A percentile compares a stretch with the other conserved stretches of the same genome.
Conservation (phyloP, 2,797 vertebrate species). For the Poeciliopsis infans region DNA sequence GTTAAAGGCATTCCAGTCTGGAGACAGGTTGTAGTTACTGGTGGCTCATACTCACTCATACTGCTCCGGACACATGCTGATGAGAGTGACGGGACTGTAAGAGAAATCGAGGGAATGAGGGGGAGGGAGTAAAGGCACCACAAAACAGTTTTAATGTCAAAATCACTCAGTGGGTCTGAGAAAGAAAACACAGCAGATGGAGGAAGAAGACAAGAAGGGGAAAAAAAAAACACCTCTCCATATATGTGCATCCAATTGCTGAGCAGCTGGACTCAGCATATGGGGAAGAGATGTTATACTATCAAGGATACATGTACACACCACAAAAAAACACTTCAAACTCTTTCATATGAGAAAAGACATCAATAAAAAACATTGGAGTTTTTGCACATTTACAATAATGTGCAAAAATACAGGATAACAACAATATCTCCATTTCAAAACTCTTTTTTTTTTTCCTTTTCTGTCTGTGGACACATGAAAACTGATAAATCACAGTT, state of each 20-base stretch:
- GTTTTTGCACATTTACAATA: not conserved
- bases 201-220: slow-evolving; percentile 28
- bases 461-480: not conserved
- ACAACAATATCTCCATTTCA: not conserved
- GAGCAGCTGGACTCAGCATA: slow-evolving; percentile 15
- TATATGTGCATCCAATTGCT: slow-evolving; percentile 11
- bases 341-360: slow-evolving; percentile 5
- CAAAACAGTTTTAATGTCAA: slow-evolving; percentile 66
- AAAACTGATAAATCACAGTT: not conserved
- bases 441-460: not conserved
- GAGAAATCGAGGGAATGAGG: slow-evolving; percentile 63
- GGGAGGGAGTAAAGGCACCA: slow-evolving; percentile 63
- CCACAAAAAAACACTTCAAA: not conserved
- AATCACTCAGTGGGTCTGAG: slow-evolving; percentile 34
- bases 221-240: not conserved
- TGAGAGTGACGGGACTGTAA: slow-evolving; percentile 97
- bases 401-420: not conserved
- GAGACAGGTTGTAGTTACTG: slow-evolving; percentile 36
- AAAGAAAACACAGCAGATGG: slow-evolving; percentile 53
- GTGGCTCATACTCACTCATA: slow-evolving; percentile 94
- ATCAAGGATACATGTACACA: slow-evolving; percentile 2
- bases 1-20: slow-evolving; percentile 65
- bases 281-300: slow-evolving; percentile 7
- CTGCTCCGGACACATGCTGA: slow-evolving; percentile 99
- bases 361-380: not conserved